Evolutionary conservation across 2,113 vertebrate species (phyloP), one percentile per base, ranked within the genome.

Genomic region (Melanocharis versteri): DNA sequence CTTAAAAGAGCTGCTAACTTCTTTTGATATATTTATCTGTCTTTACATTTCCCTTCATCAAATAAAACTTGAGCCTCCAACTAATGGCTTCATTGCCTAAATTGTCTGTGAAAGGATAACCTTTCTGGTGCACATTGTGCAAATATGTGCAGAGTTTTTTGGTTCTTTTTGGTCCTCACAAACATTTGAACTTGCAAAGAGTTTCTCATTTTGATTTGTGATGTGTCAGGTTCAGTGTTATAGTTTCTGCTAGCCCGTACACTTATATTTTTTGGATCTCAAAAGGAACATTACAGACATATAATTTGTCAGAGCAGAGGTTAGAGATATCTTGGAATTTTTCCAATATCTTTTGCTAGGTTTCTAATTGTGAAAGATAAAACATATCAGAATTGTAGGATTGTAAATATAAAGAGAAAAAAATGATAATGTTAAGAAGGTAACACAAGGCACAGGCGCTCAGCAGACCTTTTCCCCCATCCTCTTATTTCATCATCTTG

Each of bases 131-230:
- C 30, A 47, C 19, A 61, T 78, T 6, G 18, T 27, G 51, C 39
- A 86, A 68, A 58, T 4, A 33, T 30, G 7, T 83, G 24, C 18
- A 35, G 53, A 47, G 24, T 39, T 61, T 23, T 47, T 66, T 79
- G 11, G 17, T 6, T 53, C 72, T 42, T 86, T 78, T 57, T 47
- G 19, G 62, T 92, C 40, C 30, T 42, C 20, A 30, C 58, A 79
- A 96, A 50, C 35, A 72, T 76, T 96, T 92, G 77, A 80, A 30
- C 92, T 95, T 96, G 68, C 28, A 90, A 69, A 92, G 81, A 86
- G 60, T 90, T 97, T 93, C 70, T 93, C 33, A 33, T 88, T 86
- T 93, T 92, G 77, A 85, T 96, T 87, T 80, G 51, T 76, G 35
- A 60, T 76, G 75, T 83, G 75, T 80, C 94, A 96, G 45, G 22